Base-by-base conservation (phyloP, 2,113 vertebrate genomes). In the Embiotoca jacksoni region DNA sequence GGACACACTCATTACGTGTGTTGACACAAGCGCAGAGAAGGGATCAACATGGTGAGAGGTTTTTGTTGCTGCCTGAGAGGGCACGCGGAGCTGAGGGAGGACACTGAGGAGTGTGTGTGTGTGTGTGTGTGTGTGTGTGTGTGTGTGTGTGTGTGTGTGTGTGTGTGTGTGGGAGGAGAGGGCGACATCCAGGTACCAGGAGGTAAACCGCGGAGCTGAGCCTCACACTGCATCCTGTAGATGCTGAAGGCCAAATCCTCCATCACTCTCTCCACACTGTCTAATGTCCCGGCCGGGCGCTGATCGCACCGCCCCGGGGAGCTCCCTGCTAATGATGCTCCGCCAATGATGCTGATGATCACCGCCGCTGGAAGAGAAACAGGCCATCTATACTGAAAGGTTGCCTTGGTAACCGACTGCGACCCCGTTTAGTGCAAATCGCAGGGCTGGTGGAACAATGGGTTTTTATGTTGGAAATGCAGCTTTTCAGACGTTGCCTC, bases 341-440 rank as follows among this genome's bases (percentile, higher is more conserved):
- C 87, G 83, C 75, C 81, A 78, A 46, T 89, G 85, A 88, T 85
- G 87, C 80, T 59, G 71, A 86, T 80, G 79, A 90, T 89, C 84
- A 73, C 75, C 23, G 77, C 77, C 61, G 66, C 66, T 78, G 77
- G 85, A 86, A 78, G 75, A 84, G 71, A 80, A 89, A 56, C 81
- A 73, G 87, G 66, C 84, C 65, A 62, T 82, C 86, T 75, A 82
- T 67, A 75, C 71, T 73, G 81, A 88, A 83, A 81, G 82, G 90
- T 93, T 91, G 70, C 83, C 72, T 90, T 84, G 73, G 83, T 74
- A 90, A 92, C 92, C 79, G 59, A 31, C 83, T 64, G 78, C 61
- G 68, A 85, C 84, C 78, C 44, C 73, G 23, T 80, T 88, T 47
- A 78, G 78, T 74, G 73, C 59, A 83, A 79, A 88, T 88, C 82